phyloP scores from a whole-genome alignment of 1,140 invertebrate species.

The Protaetia brevitarsis region DNA sequence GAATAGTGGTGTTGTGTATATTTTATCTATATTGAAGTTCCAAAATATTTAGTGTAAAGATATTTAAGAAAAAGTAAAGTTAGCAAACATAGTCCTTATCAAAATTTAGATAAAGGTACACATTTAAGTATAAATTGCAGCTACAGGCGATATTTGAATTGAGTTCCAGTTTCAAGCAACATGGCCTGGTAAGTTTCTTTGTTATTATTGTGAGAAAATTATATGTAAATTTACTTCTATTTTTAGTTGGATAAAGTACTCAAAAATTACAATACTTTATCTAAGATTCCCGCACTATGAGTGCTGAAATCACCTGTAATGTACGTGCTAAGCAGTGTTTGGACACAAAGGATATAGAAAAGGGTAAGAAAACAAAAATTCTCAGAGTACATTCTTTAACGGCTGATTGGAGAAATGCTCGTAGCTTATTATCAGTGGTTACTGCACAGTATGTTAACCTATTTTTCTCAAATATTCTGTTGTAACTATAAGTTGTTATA shows the following conservation, averaged over 20 bases:
- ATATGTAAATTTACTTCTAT: background rate
- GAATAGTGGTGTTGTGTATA: too few species aligned
- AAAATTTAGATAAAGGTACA: too few species aligned
- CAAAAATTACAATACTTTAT: conserved; percentile 57
- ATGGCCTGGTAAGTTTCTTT: background rate
- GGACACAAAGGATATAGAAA: conserved; percentile 65
- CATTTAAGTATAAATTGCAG: too few species aligned
- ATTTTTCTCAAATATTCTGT: background rate
- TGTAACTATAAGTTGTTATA: conserved; percentile 42
- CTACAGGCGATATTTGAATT: too few species aligned
- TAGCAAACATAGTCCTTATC: too few species aligned
- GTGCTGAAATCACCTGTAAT: conserved; percentile 53
- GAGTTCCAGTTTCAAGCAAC: too few species aligned
- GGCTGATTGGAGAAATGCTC: conserved; percentile 50
- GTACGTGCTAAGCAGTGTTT: conserved; percentile 48
- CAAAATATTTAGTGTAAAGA: too few species aligned
- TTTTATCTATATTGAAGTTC: too few species aligned
- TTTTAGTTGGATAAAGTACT: conserved; percentile 61
- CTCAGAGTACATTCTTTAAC: conserved; percentile 54
- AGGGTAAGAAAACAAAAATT: conserved; percentile 57
- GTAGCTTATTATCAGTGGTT: conserved; percentile 53
- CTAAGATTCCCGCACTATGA: conserved; percentile 55
- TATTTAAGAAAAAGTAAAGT: too few species aligned
- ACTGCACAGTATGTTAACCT: conserved; percentile 54
- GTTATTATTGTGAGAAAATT: background rate